These are phyloP conservation scores for Cricetomys ansorgei DNA, from an alignment of 2,113 vertebrate genomes.

Conservation along the genomic window DNA sequence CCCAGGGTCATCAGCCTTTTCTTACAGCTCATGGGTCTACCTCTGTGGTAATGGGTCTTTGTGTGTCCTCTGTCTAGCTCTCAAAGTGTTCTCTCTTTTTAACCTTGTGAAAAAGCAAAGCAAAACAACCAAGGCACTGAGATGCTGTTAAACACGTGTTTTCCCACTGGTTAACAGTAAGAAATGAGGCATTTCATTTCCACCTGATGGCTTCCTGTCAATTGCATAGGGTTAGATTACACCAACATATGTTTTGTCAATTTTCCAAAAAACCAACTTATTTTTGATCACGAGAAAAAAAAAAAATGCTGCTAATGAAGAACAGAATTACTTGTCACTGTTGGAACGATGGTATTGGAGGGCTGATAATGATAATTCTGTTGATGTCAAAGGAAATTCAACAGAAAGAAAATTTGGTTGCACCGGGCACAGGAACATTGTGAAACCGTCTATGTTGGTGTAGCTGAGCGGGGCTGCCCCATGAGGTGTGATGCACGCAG, in stretches of 20 bases:
- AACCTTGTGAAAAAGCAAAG: constrained; percentile 35
- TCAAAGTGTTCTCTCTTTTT: constrained; percentile 76
- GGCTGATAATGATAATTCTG: not conserved
- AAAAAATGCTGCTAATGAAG: constrained; percentile 38
- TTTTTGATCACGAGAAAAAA: constrained; percentile 40
- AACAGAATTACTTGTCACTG: constrained; percentile 31
- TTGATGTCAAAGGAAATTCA: constrained; percentile 59
- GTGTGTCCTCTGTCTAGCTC: constrained; percentile 84
- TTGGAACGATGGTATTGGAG: constrained; percentile 27
- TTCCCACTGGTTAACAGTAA: constrained; percentile 78
- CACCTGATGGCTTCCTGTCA: constrained; percentile 80
- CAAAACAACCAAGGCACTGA: constrained; percentile 70
- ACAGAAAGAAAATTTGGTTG: not conserved
- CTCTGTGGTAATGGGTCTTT: constrained; percentile 96
- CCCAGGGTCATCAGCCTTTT: constrained; percentile 91
- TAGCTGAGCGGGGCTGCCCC: constrained; percentile 79
- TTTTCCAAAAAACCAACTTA: not conserved
- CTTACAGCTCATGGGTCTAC: constrained; percentile 96
- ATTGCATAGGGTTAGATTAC: constrained; percentile 78
- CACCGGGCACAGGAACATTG: not conserved
- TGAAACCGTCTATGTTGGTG: constrained; percentile 68
- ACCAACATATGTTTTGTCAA: constrained; percentile 70
- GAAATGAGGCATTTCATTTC: constrained; percentile 70
- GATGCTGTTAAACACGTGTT: constrained; percentile 82
- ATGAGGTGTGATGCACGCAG: constrained; percentile 80